These are phyloP conservation scores for Vanessa cardui DNA, from an alignment of 2,888 invertebrate species.

Conservation along the genomic window DNA sequence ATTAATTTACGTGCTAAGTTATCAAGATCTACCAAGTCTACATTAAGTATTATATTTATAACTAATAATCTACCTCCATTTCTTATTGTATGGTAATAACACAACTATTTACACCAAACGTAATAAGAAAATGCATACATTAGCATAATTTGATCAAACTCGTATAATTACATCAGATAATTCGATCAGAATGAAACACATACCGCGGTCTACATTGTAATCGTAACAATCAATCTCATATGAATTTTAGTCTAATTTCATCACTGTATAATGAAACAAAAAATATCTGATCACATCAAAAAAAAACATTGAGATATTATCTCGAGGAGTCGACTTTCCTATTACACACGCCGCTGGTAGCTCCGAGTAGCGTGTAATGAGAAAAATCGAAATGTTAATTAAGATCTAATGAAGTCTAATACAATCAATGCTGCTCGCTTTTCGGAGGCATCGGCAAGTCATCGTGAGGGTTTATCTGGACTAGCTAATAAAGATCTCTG, in stretches of 20 bases:
- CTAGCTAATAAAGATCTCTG: constrained; percentile 60
- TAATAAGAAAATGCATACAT: constrained; percentile 22
- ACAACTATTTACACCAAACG: constrained; percentile 3
- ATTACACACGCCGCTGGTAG: constrained; percentile 74
- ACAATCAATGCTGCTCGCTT: constrained; percentile 81
- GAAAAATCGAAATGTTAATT: constrained; percentile 81
- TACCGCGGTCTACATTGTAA: constrained; percentile 42
- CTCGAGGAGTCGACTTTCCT: constrained; percentile 73
- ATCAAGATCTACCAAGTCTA: constrained; percentile 4
- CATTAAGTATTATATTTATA: not conserved
- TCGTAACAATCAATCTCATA: constrained; percentile 46
- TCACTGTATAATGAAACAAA: constrained; percentile 53
- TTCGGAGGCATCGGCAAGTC: constrained; percentile 79
- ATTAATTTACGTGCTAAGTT: not conserved
- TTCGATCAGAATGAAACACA: constrained; percentile 35
- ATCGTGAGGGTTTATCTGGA: constrained; percentile 62
- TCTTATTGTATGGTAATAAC: constrained; percentile 4
- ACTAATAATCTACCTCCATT: not conserved
- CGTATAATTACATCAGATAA: constrained; percentile 35
- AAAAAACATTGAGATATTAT: constrained; percentile 72
- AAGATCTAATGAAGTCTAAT: constrained; percentile 83
- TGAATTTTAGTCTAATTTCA: constrained; percentile 65
- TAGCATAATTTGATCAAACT: constrained; percentile 36
- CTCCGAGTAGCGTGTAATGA: constrained; percentile 80
- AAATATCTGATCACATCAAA: constrained; percentile 62